These are phyloP conservation scores for Andrena haemorrhoa DNA, from an alignment of 2,888 invertebrate genomes.

Conservation along the genomic window DNA sequence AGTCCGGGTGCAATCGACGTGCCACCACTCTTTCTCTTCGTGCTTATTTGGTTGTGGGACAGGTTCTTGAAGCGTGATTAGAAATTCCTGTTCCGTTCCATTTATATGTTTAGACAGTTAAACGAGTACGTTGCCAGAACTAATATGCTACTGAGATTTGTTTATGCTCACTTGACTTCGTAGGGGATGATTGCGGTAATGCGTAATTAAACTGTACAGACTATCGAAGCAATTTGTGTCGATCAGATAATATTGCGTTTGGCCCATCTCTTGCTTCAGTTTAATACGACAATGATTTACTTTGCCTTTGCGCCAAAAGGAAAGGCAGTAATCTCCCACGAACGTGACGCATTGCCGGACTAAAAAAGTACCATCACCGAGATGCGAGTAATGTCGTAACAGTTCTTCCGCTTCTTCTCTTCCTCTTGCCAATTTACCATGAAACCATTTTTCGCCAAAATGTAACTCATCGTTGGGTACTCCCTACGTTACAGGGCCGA, in stretches of 20 bases:
- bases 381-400: slow-evolving; percentile 90
- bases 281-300: slow-evolving; percentile 97
- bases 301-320: slow-evolving; percentile 95
- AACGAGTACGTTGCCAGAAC: neutral
- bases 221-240: slow-evolving; percentile 96
- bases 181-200: slow-evolving; percentile 94
- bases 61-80: slow-evolving; percentile 94
- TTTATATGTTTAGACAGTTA: neutral
- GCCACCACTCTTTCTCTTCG: slow-evolving; percentile 97
- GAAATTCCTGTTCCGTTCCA: slow-evolving; percentile 89
- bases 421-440: slow-evolving; percentile 93
- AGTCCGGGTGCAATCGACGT: slow-evolving; percentile 91
- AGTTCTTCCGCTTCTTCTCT: slow-evolving; percentile 90
- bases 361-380: slow-evolving; percentile 96
- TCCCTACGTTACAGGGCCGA: slow-evolving; percentile 84
- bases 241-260: slow-evolving; percentile 95
- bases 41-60: slow-evolving; percentile 98
- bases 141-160: slow-evolving; percentile 11
- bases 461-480: slow-evolving; percentile 95
- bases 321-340: slow-evolving; percentile 97
- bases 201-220: slow-evolving; percentile 95
- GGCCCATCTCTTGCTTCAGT: slow-evolving; percentile 94
- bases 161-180: slow-evolving; percentile 89
- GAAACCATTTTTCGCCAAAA: slow-evolving; percentile 97
- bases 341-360: slow-evolving; percentile 98